Evolutionary conservation across 2,113 vertebrate species (phyloP), one percentile per base, ranked within the genome.

Genomic region (Oplegnathus fasciatus): DNA sequence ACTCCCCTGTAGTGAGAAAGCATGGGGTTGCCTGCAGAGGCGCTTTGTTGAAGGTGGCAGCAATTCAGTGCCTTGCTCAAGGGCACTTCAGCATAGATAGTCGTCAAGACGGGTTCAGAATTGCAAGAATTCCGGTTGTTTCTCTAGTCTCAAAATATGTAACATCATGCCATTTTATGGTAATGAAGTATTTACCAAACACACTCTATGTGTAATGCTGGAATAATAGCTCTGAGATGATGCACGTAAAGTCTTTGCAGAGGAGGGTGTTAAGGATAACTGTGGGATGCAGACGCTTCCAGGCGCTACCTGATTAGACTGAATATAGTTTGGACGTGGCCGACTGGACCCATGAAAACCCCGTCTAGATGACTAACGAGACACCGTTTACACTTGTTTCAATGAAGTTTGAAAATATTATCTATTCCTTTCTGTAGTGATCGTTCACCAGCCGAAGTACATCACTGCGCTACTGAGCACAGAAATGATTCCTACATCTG

Each of bases 391-490:
- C 15, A 30, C 17, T 1, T 34, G 9, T 2, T 18, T 67, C 40
- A 67, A 5, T 46, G 18, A 68, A 68, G 57, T 28, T 28, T 57
- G n/a, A 57, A 58, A 58, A 58, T 58, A 57, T 57, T 57, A n/a
- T 6, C n/a, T 28, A n/a, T n/a, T 24, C 8, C 9, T 34, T 34
- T 40, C 5, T n/a, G 10, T 26, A 26, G 9, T 20, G 55, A 46
- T 28, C 40, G 61, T 54, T 76, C 22, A 10, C 46, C 30, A 20
- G 30, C 24, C 13, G 13, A 8, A 8, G 9, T 7, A 22, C 48
- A 22, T 4, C 37, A 17, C 64, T 1, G 22, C 50, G 50, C 28
- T 40, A 20, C 54, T 0, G 78, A 42, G 67, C 24, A 5, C 52
- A 69, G n/a, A 44, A 32, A 44, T 1, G 11, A 10, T 44, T 67